phyloP scores from a whole-genome alignment of 2,888 invertebrate genomes.

The Drosophila melanosoma region DNA sequence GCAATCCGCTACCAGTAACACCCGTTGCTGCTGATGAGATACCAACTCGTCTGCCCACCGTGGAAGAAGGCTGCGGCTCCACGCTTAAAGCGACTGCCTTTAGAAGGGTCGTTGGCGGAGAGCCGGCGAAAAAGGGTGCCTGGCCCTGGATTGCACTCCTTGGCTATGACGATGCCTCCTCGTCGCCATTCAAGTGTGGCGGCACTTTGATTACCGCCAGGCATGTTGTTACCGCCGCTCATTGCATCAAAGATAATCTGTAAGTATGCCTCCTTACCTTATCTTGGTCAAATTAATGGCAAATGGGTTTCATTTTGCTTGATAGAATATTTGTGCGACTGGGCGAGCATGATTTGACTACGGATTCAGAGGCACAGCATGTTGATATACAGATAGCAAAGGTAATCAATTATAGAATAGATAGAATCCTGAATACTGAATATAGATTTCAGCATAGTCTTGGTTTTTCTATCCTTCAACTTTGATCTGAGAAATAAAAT shows the following conservation, averaged over 20 bases:
- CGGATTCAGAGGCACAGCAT: slow-evolving; percentile 86
- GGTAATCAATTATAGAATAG: slow-evolving; percentile 60
- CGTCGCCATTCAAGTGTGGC: slow-evolving; percentile 83
- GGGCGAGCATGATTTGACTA: slow-evolving; percentile 91
- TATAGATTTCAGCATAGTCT: not conserved
- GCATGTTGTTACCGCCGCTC: slow-evolving; percentile 89
- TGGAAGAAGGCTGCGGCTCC: slow-evolving; percentile 88
- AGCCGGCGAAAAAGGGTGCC: slow-evolving; percentile 88
- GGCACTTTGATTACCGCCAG: slow-evolving; percentile 86
- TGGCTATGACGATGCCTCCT: slow-evolving; percentile 87
- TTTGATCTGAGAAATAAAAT: not conserved
- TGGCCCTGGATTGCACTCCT: slow-evolving; percentile 93
- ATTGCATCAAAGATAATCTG: slow-evolving; percentile 81
- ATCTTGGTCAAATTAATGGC: not conserved
- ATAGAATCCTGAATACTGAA: not conserved
- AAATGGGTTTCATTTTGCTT: not conserved
- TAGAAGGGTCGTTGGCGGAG: slow-evolving; percentile 90
- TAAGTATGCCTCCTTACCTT: slow-evolving; percentile 53
- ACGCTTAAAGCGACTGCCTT: slow-evolving; percentile 86
- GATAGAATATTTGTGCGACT: slow-evolving; percentile 87
- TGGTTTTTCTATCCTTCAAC: not conserved
- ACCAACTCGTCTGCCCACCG: slow-evolving; percentile 77
- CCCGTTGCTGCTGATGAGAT: slow-evolving; percentile 40
- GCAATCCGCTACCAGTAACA: slow-evolving; percentile 22
- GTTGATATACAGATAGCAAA: slow-evolving; percentile 87